Evolutionary conservation across 2,888 invertebrate species (phyloP), one percentile per base, ranked within the genome.

Genomic region (Congeria kusceri): DNA sequence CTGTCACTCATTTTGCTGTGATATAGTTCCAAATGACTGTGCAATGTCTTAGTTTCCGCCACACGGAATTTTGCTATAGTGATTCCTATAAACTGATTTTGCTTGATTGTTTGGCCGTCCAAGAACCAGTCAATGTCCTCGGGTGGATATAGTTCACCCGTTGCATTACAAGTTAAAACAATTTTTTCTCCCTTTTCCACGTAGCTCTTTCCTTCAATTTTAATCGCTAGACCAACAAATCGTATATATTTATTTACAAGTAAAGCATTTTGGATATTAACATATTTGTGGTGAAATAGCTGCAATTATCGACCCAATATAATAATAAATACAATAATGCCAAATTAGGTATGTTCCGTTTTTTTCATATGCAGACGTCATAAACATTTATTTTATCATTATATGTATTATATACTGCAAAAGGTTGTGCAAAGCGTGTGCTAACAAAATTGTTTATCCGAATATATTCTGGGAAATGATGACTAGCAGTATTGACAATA

Each of bases 61-160:
- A 80, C 59, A 44, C 77, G 62, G 59, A 79, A 75, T 64, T 80
- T 83, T 29, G 75, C 62, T 53, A 83, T 83, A 49, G 61, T 68
- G 25, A 80, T 73, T 63, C 78, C 80, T 53, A 44, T 70, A 18
- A 56, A 53, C 57, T 67, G 64, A 73, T 75, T 70, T 39, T 73
- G 57, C 65, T 80, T 80, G 46, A 83, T 76, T 83, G 80, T 83
- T n/a, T 20, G 27, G 15, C 83, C 83, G 58, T 83, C 80, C 53
- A 76, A 80, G 49, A 83, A 83, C 83, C 83, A 83, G 73, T 83
- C 83, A 49, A 83, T 83, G 25, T 83, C 83, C 20, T 80, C 80
- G 3, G 83, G 83, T 0, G 80, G 77, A 20, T 69, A 73, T 15
- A 72, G 20, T 58, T 75, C 74, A 61, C 83, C 80, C 2, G 83